phyloP scores from a whole-genome alignment of 2,113 vertebrate species.

The Mormyrus iriodes region DNA sequence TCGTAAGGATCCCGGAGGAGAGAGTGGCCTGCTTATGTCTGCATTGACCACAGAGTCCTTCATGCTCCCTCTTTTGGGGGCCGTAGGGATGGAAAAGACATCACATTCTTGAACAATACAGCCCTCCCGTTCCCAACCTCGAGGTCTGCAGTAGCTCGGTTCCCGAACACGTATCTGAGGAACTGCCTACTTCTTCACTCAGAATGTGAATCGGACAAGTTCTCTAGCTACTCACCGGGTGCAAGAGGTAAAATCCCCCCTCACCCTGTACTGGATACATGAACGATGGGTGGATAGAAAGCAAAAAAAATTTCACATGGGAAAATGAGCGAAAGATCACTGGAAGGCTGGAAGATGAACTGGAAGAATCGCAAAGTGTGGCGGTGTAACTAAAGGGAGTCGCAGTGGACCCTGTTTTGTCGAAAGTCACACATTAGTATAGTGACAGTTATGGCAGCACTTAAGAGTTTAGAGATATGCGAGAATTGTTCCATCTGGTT shows the following conservation, averaged over 20 bases:
- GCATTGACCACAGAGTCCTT: neutral
- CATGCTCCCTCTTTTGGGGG: neutral
- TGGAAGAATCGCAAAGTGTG: neutral
- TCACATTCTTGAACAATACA: slow-evolving; percentile 1
- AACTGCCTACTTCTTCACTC: neutral
- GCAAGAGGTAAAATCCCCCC: neutral
- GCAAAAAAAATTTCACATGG: neutral
- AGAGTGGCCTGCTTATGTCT: neutral
- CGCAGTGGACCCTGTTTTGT: neutral
- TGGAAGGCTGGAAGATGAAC: neutral
- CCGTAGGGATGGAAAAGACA: slow-evolving; percentile 1
- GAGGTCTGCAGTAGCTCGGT: neutral
- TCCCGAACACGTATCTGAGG: neutral
- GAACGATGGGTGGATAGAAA: neutral
- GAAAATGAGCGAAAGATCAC: neutral
- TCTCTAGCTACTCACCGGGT: neutral
- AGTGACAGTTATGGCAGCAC: neutral
- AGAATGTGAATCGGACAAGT: neutral
- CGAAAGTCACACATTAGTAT: neutral
- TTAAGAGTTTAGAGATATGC: neutral
- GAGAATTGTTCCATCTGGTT: neutral
- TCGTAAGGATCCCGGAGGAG: neutral
- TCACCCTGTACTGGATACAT: neutral
- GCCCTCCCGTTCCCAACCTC: neutral
- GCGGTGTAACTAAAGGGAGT: neutral